A percentile compares a stretch with the other conserved stretches of the same genome.
phyloP scores from a whole-genome alignment of 1,140 invertebrate genomes.

The Bombus superbus region DNA sequence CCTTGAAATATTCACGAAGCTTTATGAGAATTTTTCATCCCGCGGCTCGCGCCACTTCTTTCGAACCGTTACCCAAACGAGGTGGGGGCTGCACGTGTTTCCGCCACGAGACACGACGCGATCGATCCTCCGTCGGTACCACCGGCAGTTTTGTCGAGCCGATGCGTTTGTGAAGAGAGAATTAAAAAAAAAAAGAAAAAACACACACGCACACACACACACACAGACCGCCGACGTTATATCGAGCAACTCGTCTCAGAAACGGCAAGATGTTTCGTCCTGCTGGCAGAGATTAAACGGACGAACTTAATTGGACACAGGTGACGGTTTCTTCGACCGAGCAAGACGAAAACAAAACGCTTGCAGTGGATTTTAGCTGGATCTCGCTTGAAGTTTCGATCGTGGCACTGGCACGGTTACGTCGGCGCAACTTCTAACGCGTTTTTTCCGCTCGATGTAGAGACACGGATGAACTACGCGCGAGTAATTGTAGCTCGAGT shows the following conservation, averaged over 20 bases:
- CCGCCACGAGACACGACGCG: neutral
- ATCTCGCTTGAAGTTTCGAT: too few species aligned
- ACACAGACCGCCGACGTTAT: neutral
- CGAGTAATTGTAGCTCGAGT: neutral
- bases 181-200: too few species aligned
- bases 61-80: constrained; percentile 23
- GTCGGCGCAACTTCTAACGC: neutral
- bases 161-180: neutral
- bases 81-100: neutral
- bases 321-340: neutral
- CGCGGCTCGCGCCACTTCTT: neutral
- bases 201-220: too few species aligned
- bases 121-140: constrained; percentile 55
- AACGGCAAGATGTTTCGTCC: neutral
- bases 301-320: neutral
- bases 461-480: neutral
- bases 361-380: too few species aligned
- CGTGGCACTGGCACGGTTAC: neutral
- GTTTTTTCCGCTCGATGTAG: neutral
- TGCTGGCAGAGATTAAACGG: neutral
- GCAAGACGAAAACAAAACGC: neutral
- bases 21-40: constrained; percentile 69
- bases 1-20: constrained; percentile 75
- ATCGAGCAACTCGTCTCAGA: neutral
- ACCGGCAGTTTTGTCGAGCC: too few species aligned